A percentile compares a stretch with the other conserved stretches of the same genome.
Conservation (phyloP, 1,140 invertebrate species). For the Mamestra configurata region DNA sequence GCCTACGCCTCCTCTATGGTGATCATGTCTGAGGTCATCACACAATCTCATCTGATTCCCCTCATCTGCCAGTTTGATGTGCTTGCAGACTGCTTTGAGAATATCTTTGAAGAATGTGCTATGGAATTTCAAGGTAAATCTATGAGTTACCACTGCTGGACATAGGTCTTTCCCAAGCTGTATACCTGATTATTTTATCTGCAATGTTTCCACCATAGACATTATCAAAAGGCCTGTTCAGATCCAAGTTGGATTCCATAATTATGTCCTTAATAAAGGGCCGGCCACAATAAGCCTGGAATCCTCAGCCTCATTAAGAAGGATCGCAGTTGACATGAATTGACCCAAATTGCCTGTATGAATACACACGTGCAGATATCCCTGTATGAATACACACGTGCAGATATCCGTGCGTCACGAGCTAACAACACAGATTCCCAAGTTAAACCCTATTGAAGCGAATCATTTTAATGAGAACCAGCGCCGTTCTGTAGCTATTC, state of each 20-base stretch:
- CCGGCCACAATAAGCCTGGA: background rate
- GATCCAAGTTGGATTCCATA: no score
- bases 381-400: background rate
- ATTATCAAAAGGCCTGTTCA: no score
- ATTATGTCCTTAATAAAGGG: background rate
- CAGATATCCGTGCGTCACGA: background rate
- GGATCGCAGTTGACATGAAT: background rate
- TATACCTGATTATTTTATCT: no score
- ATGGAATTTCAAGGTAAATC: constrained; percentile 61
- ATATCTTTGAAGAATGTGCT: constrained; percentile 71
- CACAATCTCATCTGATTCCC: constrained; percentile 76
- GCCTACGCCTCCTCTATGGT: constrained; percentile 64
- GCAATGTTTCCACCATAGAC: no score
- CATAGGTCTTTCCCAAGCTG: no score
- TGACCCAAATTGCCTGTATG: background rate
- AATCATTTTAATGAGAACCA: background rate
- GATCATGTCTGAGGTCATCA: constrained; percentile 75
- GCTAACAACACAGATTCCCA: background rate
- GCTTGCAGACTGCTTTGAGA: constrained; percentile 74
- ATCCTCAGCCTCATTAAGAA: no score
- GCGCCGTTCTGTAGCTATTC: background rate
- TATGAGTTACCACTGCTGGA: background rate
- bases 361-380: background rate
- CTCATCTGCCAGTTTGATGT: constrained; percentile 76
- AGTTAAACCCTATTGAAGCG: background rate